phyloP scores from a whole-genome alignment of 2,113 vertebrate genomes.

The Coracopsis vasa region DNA sequence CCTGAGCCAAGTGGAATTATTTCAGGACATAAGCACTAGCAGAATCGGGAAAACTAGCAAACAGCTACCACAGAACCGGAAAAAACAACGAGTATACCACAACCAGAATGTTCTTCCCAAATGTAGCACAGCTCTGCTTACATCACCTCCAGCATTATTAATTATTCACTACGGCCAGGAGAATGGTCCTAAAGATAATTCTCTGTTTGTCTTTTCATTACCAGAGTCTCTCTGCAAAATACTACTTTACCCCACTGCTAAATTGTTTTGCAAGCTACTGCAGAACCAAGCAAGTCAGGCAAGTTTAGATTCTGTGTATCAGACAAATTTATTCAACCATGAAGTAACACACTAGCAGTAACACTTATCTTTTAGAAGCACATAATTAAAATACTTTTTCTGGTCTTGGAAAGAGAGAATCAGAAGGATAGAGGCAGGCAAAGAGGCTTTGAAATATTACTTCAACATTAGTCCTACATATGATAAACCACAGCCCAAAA shows the following conservation, averaged over 20 bases:
- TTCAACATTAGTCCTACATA: neutral
- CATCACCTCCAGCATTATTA: slow-evolving; percentile 30
- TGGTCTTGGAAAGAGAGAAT: neutral
- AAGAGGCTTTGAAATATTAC: neutral
- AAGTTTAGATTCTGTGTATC: neutral
- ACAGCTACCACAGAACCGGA: slow-evolving; percentile 3
- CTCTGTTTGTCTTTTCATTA: neutral
- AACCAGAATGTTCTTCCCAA: slow-evolving; percentile 42
- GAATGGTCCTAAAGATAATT: neutral
- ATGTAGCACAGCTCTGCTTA: slow-evolving; percentile 27
- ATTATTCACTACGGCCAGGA: slow-evolving; percentile 26
- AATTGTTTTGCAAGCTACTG: neutral
- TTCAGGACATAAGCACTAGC: neutral
- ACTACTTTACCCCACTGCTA: neutral
- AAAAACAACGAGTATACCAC: slow-evolving; percentile 30
- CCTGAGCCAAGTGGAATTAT: neutral
- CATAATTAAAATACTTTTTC: neutral
- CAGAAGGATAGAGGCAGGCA: neutral
- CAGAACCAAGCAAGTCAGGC: neutral
- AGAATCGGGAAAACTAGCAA: neutral
- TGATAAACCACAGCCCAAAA: neutral
- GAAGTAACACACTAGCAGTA: neutral
- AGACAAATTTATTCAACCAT: neutral
- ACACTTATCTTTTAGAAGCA: neutral
- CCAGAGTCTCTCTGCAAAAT: neutral